A percentile compares a stretch with the other conserved stretches of the same genome.
These are phyloP conservation scores for Epiblema foenella DNA, from an alignment of 2,888 invertebrate genomes.

Conservation along the genomic window DNA sequence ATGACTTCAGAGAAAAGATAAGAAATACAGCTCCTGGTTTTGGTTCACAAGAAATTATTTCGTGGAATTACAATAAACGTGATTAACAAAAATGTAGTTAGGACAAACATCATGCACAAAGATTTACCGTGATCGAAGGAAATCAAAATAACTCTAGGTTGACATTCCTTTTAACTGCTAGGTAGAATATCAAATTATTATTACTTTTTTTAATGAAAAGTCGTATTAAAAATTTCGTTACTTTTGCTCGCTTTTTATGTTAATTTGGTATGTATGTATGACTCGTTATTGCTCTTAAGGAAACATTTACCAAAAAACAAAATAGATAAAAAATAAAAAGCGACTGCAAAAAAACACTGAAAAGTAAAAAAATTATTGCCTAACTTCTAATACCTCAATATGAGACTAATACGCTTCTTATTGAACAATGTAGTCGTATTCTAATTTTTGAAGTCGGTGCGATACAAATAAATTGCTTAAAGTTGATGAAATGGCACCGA, in stretches of 20 bases:
- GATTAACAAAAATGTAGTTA: slow-evolving; percentile 9
- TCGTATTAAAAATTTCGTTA: not conserved
- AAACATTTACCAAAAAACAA: not conserved
- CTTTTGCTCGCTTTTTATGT: not conserved
- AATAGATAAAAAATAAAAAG: too few species aligned
- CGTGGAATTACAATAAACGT: slow-evolving; percentile 30
- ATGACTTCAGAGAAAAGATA: slow-evolving; percentile 42
- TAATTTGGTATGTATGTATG: too few species aligned
- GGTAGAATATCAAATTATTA: not conserved
- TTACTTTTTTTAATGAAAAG: not conserved
- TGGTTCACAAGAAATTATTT: slow-evolving; percentile 37
- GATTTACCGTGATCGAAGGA: not conserved
- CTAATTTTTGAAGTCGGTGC: too few species aligned
- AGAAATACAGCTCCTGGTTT: slow-evolving; percentile 28
- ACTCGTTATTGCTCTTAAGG: too few species aligned
- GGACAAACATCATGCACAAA: not conserved
- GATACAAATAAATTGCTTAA: too few species aligned
- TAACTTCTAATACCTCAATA: too few species aligned
- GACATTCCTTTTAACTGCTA: too few species aligned
- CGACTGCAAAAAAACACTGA: too few species aligned
- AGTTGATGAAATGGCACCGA: too few species aligned
- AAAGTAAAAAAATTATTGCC: too few species aligned
- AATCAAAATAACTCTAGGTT: not conserved
- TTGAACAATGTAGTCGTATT: too few species aligned
- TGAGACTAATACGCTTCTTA: too few species aligned